Conservation (phyloP, 2,113 vertebrate genomes). For the Seriola dumerili region DNA sequence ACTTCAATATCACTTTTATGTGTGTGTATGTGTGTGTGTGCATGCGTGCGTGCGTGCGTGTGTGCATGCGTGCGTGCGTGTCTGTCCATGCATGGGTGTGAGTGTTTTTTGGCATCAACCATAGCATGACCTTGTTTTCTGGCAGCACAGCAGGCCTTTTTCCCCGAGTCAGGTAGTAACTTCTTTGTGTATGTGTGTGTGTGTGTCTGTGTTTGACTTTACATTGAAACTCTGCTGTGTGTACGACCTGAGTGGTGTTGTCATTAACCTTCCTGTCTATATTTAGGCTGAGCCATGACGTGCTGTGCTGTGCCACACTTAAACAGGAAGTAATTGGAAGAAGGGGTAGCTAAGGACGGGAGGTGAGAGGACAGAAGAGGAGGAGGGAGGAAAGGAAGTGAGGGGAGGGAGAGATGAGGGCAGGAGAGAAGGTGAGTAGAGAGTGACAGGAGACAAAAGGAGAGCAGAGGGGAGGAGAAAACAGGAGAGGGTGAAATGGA, state of each 20-base stretch:
- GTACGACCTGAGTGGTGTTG: constrained; percentile 64
- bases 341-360: constrained; percentile 31
- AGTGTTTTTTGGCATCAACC: constrained; percentile 59
- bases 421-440: constrained; percentile 5
- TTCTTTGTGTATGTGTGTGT: constrained; percentile 35
- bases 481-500: constrained; percentile 23
- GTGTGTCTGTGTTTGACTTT: constrained; percentile 41
- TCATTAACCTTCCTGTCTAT: constrained; percentile 85
- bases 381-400: constrained; percentile 38
- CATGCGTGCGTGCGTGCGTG: neutral
- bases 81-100: constrained; percentile 16
- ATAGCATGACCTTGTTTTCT: constrained; percentile 83
- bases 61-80: neutral
- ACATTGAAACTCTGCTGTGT: constrained; percentile 53
- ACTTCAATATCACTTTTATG: constrained; percentile 56
- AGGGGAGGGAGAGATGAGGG: constrained; percentile 7
- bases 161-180: constrained; percentile 66
- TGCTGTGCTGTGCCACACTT: constrained; percentile 71
- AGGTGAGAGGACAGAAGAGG: constrained; percentile 34
- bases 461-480: constrained; percentile 35
- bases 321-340: constrained; percentile 67
- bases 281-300: constrained; percentile 75
- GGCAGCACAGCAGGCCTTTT: constrained; percentile 66
- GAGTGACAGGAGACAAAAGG: constrained; percentile 33
- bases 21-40: neutral